phyloP scores from a whole-genome alignment of 2,113 vertebrate species.

The Xenopus borealis region DNA sequence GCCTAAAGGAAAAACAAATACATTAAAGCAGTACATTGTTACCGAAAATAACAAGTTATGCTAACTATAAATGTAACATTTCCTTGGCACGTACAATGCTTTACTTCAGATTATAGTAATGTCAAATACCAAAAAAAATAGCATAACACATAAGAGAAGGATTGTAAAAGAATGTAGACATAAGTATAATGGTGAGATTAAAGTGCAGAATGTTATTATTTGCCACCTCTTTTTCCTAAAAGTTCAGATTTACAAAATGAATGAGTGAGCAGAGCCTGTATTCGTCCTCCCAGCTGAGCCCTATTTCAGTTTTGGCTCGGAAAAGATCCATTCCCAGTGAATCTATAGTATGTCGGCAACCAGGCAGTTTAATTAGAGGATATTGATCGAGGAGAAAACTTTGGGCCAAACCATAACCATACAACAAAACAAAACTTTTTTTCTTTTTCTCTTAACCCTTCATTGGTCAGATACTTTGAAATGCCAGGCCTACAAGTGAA shows the following conservation, averaged over 20 bases:
- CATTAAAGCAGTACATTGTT: too few relatives aligned
- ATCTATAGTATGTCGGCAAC: conserved; percentile 40
- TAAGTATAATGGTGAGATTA: background rate
- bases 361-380: conserved; percentile 46
- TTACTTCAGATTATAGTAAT: too few relatives aligned
- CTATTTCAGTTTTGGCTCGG: conserved; percentile 43
- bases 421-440: conserved; percentile 27
- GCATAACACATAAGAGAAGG: too few relatives aligned
- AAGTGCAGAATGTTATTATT: background rate
- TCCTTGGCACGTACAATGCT: too few relatives aligned
- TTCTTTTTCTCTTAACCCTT: conserved; percentile 30
- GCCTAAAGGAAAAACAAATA: too few relatives aligned
- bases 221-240: conserved; percentile 5
- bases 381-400: conserved; percentile 39
- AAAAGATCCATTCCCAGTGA: conserved; percentile 41
- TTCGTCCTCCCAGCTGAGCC: conserved; percentile 30
- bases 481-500: background rate
- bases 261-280: conserved; percentile 19
- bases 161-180: too few relatives aligned
- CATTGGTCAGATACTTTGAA: background rate
- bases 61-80: too few relatives aligned
- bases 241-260: conserved; percentile 11
- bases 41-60: too few relatives aligned
- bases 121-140: too few relatives aligned
- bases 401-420: conserved; percentile 34